Evolutionary conservation across 1,140 invertebrate genomes (phyloP).

Genomic region (Oryzaephilus surinamensis): DNA sequence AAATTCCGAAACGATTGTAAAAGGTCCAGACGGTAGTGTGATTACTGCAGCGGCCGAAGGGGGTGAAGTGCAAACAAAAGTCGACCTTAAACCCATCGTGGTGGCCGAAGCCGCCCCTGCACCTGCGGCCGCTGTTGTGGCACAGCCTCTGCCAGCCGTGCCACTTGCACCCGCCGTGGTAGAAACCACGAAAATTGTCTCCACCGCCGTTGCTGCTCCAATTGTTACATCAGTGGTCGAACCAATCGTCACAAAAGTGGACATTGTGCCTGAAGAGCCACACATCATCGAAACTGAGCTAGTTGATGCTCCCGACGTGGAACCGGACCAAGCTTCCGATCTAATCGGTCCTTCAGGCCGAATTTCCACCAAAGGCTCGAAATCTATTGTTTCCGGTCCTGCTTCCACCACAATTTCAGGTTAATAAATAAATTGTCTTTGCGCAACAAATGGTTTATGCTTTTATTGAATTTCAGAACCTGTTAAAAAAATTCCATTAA

Average conservation of each 20-base stretch:
- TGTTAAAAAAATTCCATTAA: background rate
- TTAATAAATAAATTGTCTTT: conserved; percentile 2
- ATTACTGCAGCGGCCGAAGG: conserved; percentile 25
- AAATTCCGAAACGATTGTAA: conserved; percentile 28
- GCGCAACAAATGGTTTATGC: too few relatives aligned
- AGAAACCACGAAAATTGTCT: too few relatives aligned
- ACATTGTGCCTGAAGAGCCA: conserved; percentile 16
- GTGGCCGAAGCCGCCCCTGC: conserved; percentile 14
- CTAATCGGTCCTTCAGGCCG: conserved; percentile 28
- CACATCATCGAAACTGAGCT: conserved; percentile 23
- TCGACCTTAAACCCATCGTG: conserved; percentile 22
- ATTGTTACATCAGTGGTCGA: conserved; percentile 4
- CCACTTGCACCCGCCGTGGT: conserved; percentile 1
- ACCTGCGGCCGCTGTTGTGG: conserved; percentile 1
- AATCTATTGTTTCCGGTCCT: conserved; percentile 27
- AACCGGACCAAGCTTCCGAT: conserved; percentile 22
- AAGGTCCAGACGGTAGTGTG: conserved; percentile 29
- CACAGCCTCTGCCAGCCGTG: conserved; percentile 2
- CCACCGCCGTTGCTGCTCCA: conserved; percentile 1
- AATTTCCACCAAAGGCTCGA: conserved; percentile 25
- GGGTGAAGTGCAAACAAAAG: conserved; percentile 16
- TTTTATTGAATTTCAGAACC: too few relatives aligned
- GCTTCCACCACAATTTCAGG: conserved; percentile 30
- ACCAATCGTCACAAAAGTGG: conserved; percentile 10
- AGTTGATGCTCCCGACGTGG: conserved; percentile 19